Base-by-base conservation (phyloP, 1,140 invertebrate genomes). In the Lepidotrigona ventralis region DNA sequence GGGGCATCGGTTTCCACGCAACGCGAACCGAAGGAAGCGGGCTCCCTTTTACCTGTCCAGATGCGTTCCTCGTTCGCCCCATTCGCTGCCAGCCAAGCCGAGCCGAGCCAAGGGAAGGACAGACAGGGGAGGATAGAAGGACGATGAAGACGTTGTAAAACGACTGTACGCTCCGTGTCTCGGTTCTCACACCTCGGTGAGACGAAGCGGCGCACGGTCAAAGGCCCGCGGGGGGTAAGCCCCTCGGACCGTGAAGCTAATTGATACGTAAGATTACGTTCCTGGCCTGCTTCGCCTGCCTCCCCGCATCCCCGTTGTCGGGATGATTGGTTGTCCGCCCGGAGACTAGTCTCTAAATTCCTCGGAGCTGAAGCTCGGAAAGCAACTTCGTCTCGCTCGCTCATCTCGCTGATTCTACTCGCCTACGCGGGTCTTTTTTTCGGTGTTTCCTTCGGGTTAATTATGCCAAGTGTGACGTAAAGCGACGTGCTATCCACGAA, bases 231-330 rank as follows among this genome's bases (percentile, higher is more conserved):
- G 93, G 93, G 93, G 93, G 93, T 93, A 93, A 92, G 90, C 90
- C 92, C 91, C 91, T 92, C 91, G 91, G 91, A 93, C 91, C 92
- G 91, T 92, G 92, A 91, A 92, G 92, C 93, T 94, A 94, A 94
- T 94, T 94, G 93, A 94, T 94, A 94, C 93, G 93, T 94, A 94
- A 94, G 93, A 94, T 93, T 94, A 93, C 92, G 91, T 93, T 93
- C 90, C 89, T 90, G 91, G 68, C 83, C 72, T 73, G 68, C 66
- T 72, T 64, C 64, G 72, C 73, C 70, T 76, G 53, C 79, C 26
- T 17, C 26, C 17, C 3, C 17, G 17, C 5, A 17, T 63, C 58
- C 11, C 54, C 76, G 74, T 85, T 54, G 77, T 71, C 85, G 63
- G 83, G 86, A 91, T 91, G 91, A 91, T 92, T 92, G 90, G 91